Conservation (phyloP, 2,797 vertebrate species). For the Acanthurus lineatus region DNA sequence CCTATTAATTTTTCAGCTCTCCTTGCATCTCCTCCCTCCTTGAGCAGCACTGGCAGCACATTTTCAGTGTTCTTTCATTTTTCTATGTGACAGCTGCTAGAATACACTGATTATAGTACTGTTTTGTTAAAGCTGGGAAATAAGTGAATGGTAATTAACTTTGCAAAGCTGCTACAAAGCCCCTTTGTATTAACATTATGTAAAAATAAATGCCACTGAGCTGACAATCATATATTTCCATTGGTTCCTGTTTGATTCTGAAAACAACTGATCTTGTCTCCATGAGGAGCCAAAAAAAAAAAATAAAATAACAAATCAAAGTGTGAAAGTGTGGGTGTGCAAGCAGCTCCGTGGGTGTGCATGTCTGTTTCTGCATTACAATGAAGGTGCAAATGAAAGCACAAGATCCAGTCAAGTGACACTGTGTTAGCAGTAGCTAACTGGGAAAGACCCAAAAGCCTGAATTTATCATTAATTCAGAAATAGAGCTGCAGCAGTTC, state of each 20-base stretch:
- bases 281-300: slow-evolving; percentile 33
- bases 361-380: slow-evolving; percentile 43
- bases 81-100: slow-evolving; percentile 62
- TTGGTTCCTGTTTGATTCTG: slow-evolving; percentile 27
- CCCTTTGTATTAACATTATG: slow-evolving; percentile 10
- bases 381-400: slow-evolving; percentile 50
- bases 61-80: slow-evolving; percentile 39
- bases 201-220: slow-evolving; percentile 49
- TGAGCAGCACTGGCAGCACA: slow-evolving; percentile 47
- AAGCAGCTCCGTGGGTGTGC: slow-evolving; percentile 45
- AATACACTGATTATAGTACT: slow-evolving; percentile 51
- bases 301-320: slow-evolving; percentile 35
- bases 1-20: slow-evolving; percentile 38
- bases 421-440: slow-evolving; percentile 48
- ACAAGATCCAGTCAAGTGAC: slow-evolving; percentile 45
- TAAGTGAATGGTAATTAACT: slow-evolving; percentile 50
- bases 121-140: slow-evolving; percentile 45
- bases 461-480: slow-evolving; percentile 20
- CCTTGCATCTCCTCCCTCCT: slow-evolving; percentile 32
- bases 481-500: slow-evolving; percentile 31
- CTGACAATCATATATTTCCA: slow-evolving; percentile 20
- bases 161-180: slow-evolving; percentile 19
- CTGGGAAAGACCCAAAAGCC: slow-evolving; percentile 14
- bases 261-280: slow-evolving; percentile 49
- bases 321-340: slow-evolving; percentile 47